Conservation (phyloP, 1,140 invertebrate species). For the Maconellicoccus hirsutus region DNA sequence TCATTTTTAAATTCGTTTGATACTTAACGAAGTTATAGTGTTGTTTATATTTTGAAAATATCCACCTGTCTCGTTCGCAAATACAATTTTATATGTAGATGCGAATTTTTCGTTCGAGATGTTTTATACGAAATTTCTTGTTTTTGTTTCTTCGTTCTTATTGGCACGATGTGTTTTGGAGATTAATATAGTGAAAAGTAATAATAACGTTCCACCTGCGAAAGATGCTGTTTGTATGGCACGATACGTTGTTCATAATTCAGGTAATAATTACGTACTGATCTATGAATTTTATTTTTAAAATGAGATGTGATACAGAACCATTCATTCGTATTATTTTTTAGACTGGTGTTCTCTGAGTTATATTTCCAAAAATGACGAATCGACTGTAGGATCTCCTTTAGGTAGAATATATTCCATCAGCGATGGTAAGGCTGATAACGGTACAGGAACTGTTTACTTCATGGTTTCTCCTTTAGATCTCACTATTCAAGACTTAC, state of each 20-base stretch:
- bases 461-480: slow-evolving; percentile 65
- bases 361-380: slow-evolving; percentile 26
- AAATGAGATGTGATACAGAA: too few relatives aligned
- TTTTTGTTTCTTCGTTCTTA: neutral
- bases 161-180: neutral
- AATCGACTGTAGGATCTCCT: slow-evolving; percentile 50
- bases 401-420: slow-evolving; percentile 62
- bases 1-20: neutral
- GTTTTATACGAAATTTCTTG: neutral
- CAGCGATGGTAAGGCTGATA: slow-evolving; percentile 51
- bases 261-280: slow-evolving; percentile 32
- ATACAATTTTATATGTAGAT: neutral
- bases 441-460: slow-evolving; percentile 62
- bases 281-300: too few relatives aligned
- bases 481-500: slow-evolving; percentile 55
- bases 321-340: neutral
- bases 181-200: neutral
- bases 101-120: neutral
- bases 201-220: slow-evolving; percentile 32
- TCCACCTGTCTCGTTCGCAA: neutral
- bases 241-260: slow-evolving; percentile 41
- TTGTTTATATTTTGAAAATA: neutral
- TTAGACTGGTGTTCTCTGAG: slow-evolving; percentile 27
- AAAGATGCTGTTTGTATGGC: slow-evolving; percentile 39
- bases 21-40: neutral